Base-by-base conservation (phyloP, 2,797 vertebrate species). In the Champsocephalus gunnari region DNA sequence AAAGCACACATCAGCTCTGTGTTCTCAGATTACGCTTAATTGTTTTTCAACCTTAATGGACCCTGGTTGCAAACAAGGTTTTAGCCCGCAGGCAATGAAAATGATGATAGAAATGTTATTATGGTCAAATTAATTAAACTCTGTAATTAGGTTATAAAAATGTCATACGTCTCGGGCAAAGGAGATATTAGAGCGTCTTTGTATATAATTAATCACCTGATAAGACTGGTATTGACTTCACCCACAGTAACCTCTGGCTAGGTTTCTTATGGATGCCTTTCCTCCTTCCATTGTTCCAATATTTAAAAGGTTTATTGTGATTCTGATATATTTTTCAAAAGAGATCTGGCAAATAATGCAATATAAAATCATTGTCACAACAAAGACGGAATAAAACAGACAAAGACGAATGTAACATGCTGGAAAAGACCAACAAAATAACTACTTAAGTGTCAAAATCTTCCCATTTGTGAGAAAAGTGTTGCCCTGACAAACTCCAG, bases 11-110 rank as follows among this genome's bases (percentile, higher is more conserved):
- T 74, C 74, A 19, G 58, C 56, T 66, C 66, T 70, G 53, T 38
- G 59, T 47, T 86, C 58, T 76, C 73, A 43, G 78, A 79, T 68
- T 76, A 65, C 41, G 5, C 47, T 44, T 58, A n/a, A 58, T 56
- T 67, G 60, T 67, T 72, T 57, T 61, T 77, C 50, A n/a, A 53
- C 32, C 47, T 79, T 67, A 80, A 82, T 72, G 74, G 24, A 71
- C 48, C 45, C 58, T 16, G 57, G 75, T 49, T 61, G 28, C 48
- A 62, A 72, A 51, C 38, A 1, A 38, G 21, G 6, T 7, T 66
- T 69, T 38, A 72, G 13, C 51, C 65, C 0, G 0, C 62, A 60
- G 53, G 66, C 65, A 55, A 44, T 58, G 13, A 24, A 48, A 58
- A 21, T 41, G 32, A 49, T 32, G 47, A 71, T 58, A 32, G 65